These are phyloP conservation scores for Corythornis vintsioides DNA, from an alignment of 2,113 vertebrate genomes.

Conservation along the genomic window DNA sequence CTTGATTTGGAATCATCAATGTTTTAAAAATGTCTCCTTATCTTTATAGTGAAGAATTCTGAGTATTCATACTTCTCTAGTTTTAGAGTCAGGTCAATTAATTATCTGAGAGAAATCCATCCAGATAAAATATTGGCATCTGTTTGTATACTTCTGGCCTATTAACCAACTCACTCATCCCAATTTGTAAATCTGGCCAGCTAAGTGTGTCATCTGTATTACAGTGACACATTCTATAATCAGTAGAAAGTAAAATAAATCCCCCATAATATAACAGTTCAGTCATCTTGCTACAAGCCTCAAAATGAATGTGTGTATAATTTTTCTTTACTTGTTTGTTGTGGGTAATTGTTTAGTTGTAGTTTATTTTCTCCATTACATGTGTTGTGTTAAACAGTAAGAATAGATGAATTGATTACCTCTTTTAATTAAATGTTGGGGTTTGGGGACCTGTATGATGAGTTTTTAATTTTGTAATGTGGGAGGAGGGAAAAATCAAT, in stretches of 20 bases:
- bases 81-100: not conserved
- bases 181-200: constrained; percentile 27
- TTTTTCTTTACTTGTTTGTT: not conserved
- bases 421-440: not conserved
- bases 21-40: not conserved
- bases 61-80: not conserved
- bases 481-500: not conserved
- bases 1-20: not conserved
- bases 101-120: constrained; percentile 13
- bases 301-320: not conserved
- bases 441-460: not conserved
- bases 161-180: constrained; percentile 29
- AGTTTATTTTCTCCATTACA: not conserved
- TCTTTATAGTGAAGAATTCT: not conserved
- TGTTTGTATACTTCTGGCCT: not conserved
- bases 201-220: constrained; percentile 27
- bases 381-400: not conserved
- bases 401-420: not conserved
- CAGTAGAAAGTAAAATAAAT: constrained; percentile 50
- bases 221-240: constrained; percentile 1
- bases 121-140: constrained; percentile 6
- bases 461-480: constrained; percentile 22
- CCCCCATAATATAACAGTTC: not conserved
- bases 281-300: not conserved
- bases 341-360: not conserved